phyloP scores from a whole-genome alignment of 2,113 vertebrate species.

The Lepidothrix coronata region DNA sequence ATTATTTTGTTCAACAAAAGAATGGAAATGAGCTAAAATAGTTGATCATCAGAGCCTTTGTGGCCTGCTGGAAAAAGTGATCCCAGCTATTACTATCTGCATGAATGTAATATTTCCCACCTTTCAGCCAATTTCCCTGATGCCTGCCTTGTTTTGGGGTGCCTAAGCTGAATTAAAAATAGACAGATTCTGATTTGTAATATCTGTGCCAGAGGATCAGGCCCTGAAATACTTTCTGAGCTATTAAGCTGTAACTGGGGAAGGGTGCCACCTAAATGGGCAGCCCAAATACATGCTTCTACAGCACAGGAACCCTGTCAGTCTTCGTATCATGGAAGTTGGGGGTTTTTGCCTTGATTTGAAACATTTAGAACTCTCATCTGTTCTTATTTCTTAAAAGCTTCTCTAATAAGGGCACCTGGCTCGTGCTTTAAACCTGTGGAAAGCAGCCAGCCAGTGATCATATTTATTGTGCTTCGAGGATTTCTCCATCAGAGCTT shows the following conservation, averaged over 20 bases:
- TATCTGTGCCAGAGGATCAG: background rate
- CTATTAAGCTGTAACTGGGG: background rate
- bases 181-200: background rate
- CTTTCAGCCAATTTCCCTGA: background rate
- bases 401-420: background rate
- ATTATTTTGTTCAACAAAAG: background rate
- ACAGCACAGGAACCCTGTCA: background rate
- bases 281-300: background rate
- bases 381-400: background rate
- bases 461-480: background rate
- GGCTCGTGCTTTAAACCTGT: background rate
- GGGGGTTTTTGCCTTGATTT: background rate
- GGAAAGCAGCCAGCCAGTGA: background rate
- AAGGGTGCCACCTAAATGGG: background rate
- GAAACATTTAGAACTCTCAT: background rate
- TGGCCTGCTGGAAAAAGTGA: background rate
- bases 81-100: background rate
- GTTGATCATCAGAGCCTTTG: background rate
- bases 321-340: background rate
- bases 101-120: background rate
- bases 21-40: conserved; percentile 10
- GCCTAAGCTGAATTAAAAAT: background rate
- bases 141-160: background rate
- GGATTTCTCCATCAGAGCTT: conserved; percentile 25
- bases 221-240: background rate